phyloP scores from a whole-genome alignment of 2,797 vertebrate species.

The Siniperca undulata region DNA sequence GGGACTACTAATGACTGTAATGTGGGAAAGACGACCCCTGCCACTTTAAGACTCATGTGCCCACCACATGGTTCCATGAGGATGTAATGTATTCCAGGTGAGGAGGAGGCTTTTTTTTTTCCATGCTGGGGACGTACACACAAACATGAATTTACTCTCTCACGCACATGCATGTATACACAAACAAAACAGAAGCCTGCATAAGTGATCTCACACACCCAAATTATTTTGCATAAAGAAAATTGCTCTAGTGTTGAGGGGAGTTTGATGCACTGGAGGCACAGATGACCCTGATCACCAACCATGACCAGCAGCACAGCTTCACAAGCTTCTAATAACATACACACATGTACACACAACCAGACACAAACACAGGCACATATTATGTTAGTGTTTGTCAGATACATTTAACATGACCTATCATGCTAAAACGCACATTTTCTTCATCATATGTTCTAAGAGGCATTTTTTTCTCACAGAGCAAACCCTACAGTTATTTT shows the following conservation, averaged over 20 bases:
- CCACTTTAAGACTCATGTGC: slow-evolving; percentile 74
- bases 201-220: background rate
- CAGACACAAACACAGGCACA: background rate
- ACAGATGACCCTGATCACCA: background rate
- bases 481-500: background rate
- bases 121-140: slow-evolving; percentile 6
- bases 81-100: slow-evolving; percentile 81
- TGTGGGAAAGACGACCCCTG: slow-evolving; percentile 68
- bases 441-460: background rate
- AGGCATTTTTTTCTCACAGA: background rate
- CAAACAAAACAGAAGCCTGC: slow-evolving; percentile 10
- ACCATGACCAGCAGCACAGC: slow-evolving; percentile 15
- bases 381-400: background rate
- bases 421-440: background rate
- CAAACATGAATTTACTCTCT: background rate
- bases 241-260: background rate
- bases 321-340: slow-evolving; percentile 21
- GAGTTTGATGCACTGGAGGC: slow-evolving; percentile 7
- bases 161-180: slow-evolving; percentile 5
- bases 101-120: background rate
- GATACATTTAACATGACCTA: background rate
- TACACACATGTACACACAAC: slow-evolving; percentile 22
- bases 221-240: background rate
- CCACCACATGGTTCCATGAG: slow-evolving; percentile 66
- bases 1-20: slow-evolving; percentile 67